phyloP scores from a whole-genome alignment of 2,888 invertebrate species.

The Lasioglossum leucozonium region DNA sequence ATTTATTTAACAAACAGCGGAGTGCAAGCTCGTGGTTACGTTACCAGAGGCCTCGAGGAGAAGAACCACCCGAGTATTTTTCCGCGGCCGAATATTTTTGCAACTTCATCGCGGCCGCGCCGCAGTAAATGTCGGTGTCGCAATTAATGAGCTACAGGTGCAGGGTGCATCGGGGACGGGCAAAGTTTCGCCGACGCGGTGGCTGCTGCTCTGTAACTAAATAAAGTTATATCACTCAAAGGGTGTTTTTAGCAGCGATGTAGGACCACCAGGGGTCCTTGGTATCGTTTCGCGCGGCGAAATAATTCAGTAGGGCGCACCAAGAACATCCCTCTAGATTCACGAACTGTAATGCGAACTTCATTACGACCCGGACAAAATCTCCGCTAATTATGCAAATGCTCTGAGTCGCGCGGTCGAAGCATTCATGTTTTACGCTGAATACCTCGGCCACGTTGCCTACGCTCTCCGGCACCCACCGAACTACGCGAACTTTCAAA shows the following conservation, averaged over 20 bases:
- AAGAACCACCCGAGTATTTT: not conserved
- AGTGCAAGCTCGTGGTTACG: not conserved
- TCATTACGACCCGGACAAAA: slow-evolving; percentile 61
- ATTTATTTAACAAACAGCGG: not conserved
- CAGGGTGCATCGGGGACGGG: not conserved
- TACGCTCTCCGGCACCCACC: not conserved
- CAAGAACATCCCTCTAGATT: slow-evolving; percentile 51
- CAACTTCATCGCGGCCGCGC: not conserved
- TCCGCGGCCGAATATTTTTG: not conserved
- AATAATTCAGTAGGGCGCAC: slow-evolving; percentile 62
- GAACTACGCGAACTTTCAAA: not conserved
- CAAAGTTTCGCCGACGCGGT: not conserved
- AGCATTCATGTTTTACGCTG: slow-evolving; percentile 53
- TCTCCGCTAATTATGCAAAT: slow-evolving; percentile 69
- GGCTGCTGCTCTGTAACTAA: slow-evolving; percentile 19
- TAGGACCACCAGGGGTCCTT: slow-evolving; percentile 20
- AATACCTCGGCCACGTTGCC: not conserved
- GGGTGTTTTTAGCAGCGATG: slow-evolving; percentile 41
- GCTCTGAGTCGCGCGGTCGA: slow-evolving; percentile 40
- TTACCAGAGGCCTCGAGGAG: not conserved
- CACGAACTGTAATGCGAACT: slow-evolving; percentile 60
- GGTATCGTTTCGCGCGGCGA: slow-evolving; percentile 28
- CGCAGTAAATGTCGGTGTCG: not conserved
- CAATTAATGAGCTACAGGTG: slow-evolving; percentile 18
- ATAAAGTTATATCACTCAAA: slow-evolving; percentile 40